Percentiles rank a stretch among this genome's conserved stretches.
phyloP scores from a whole-genome alignment of 2,888 invertebrate genomes.

The Craniophora ligustri region DNA sequence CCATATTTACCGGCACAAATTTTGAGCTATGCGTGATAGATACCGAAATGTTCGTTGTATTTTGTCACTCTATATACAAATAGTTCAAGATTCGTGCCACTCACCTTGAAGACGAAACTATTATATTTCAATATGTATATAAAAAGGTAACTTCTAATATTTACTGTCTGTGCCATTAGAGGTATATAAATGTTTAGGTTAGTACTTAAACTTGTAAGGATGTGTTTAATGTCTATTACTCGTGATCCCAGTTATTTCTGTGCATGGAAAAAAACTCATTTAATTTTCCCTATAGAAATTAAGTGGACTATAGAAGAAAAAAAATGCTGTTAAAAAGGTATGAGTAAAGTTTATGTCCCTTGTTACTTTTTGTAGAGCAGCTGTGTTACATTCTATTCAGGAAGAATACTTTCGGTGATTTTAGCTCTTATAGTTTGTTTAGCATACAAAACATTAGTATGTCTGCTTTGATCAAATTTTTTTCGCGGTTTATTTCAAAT shows the following conservation, averaged over 20 bases:
- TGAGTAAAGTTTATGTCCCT: no score
- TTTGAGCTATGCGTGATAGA: no score
- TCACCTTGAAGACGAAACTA: not conserved
- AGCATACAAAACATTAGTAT: no score
- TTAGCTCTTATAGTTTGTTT: no score
- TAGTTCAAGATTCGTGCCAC: not conserved
- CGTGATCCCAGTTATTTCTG: slow-evolving; percentile 30
- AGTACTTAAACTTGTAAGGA: slow-evolving; percentile 44
- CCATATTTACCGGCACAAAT: no score
- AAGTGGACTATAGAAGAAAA: not conserved
- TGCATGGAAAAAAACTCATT: not conserved
- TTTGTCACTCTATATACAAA: not conserved
- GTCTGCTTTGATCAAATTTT: no score
- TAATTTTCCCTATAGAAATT: not conserved
- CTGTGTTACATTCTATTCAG: no score
- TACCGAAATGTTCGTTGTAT: not conserved
- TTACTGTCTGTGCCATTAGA: slow-evolving; percentile 50
- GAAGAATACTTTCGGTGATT: no score
- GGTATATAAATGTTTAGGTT: slow-evolving; percentile 30
- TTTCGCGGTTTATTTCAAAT: no score
- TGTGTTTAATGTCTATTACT: slow-evolving; percentile 35
- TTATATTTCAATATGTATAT: not conserved
- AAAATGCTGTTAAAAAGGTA: not conserved
- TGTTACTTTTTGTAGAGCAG: no score
- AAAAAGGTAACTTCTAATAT: slow-evolving; percentile 15